Evolutionary conservation across 2,797 vertebrate species (phyloP).

Genomic region (Tenualosa thibaudeaui): DNA sequence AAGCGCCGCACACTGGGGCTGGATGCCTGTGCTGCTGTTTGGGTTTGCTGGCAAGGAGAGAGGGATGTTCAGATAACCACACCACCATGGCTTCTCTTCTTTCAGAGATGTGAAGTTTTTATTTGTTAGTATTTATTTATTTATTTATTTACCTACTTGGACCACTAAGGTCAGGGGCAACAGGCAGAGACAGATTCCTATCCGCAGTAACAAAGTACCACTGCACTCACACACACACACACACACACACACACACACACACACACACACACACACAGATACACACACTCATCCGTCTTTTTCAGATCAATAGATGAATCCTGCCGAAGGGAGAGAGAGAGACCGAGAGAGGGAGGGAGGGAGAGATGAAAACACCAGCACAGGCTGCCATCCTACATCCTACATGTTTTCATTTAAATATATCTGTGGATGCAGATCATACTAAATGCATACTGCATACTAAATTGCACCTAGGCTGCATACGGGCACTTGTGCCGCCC

Average conservation of each 20-base stretch:
- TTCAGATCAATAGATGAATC: constrained; percentile 20
- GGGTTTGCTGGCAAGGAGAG: background rate
- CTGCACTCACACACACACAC: background rate
- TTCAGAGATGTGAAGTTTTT: background rate
- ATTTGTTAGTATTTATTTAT: no score
- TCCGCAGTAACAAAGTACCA: constrained; percentile 7
- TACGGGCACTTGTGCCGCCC: background rate
- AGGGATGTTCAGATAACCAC: background rate
- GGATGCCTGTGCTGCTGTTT: background rate
- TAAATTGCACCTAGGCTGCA: background rate
- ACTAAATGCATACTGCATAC: background rate
- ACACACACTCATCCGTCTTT: background rate
- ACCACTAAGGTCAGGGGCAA: background rate
- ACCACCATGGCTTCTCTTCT: background rate
- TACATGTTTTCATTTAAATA: background rate
- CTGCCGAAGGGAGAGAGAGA: background rate
- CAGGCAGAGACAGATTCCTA: constrained; percentile 4
- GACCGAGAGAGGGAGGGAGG: background rate
- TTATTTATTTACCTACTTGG: background rate
- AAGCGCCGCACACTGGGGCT: background rate
- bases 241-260: no score
- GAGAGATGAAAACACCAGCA: background rate
- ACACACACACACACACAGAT: no score
- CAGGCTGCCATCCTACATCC: background rate
- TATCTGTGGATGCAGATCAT: background rate